Evolutionary conservation across 1,140 invertebrate genomes (phyloP), one percentile per base, ranked within the genome.

Genomic region (Bactericera cockerelli): DNA sequence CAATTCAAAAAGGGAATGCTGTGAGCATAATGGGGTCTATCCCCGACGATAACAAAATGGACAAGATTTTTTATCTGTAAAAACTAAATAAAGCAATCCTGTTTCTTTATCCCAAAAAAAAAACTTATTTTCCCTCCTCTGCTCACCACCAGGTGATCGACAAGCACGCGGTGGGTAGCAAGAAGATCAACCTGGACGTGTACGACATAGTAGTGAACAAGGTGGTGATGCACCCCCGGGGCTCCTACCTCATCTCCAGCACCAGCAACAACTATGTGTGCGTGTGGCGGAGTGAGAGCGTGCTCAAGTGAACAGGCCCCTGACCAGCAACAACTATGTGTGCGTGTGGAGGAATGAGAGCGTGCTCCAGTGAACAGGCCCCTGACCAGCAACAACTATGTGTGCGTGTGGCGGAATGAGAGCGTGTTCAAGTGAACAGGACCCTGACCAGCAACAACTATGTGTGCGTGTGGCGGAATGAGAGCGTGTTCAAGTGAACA

Each of bases 251-350:
- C 8, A 22, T 49, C 4, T 49, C 42, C 19, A 49, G n/a, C 22
- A 49, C 42, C 8, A 49, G 42, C 19, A 49, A 49, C n/a, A 49
- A 49, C 42, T 49, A 49, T 49, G 22, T 49, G n/a, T 49, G 42
- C 22, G 42, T 49, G n/a, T 49, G 42, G 42, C n/a, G 42, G 19
- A 49, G 19, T 49, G 42, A 49, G 42, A 49, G 4, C 4, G 13
- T 31, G 28, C 4, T 31, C 13, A 13, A 31, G 28, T 31, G 28
- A 31, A 31, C 4, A 31, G n/a, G 33, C 16, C 33, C 16, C 10
- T 36, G 10, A 36, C 33, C 10, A 36, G 33, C 16, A 36, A 36
- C 33, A 36, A 36, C 33, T 36, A 36, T 36, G 16, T 36, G 10
- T 36, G 33, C 16, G 33, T 36, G 10, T 36, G 33, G 33, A 36